Evolutionary conservation across 35 echinoderm and acorn worm species (phyloP).

Genomic region (Heliocidaris tuberculata): DNA sequence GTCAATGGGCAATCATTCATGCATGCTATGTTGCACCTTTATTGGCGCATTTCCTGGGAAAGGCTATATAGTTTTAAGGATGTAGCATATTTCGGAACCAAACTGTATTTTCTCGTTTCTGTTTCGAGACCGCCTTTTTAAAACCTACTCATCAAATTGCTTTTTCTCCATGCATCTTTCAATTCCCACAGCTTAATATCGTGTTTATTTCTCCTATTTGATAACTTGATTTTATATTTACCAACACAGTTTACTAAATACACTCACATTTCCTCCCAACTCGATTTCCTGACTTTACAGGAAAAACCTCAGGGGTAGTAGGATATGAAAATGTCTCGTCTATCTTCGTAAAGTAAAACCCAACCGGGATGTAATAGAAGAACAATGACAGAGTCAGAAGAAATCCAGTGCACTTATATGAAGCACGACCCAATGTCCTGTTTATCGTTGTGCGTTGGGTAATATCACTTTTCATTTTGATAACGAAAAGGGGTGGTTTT

Average conservation of each 20-base stretch:
- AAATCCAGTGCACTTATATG: background rate
- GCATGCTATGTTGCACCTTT: too few species aligned
- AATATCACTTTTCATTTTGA: background rate
- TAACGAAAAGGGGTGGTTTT: background rate
- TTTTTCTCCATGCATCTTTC: background rate
- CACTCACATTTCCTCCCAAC: background rate
- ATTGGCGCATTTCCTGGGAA: too few species aligned
- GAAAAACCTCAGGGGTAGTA: background rate
- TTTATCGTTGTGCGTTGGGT: background rate
- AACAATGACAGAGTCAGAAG: background rate
- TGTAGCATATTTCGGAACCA: too few species aligned
- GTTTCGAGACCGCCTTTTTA: too few species aligned
- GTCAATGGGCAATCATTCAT: too few species aligned
- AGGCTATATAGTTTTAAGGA: too few species aligned
- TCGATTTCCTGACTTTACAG: background rate
- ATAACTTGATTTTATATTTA: background rate
- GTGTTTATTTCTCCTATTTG: background rate
- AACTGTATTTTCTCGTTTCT: too few species aligned
- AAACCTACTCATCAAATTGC: too few species aligned
- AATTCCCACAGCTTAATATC: background rate
- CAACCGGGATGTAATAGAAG: background rate
- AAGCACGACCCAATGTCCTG: background rate
- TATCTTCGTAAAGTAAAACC: background rate
- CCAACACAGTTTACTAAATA: background rate
- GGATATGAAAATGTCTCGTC: background rate